These are phyloP conservation scores for Polietes domitor DNA, from an alignment of 2,888 invertebrate species.

Conservation along the genomic window DNA sequence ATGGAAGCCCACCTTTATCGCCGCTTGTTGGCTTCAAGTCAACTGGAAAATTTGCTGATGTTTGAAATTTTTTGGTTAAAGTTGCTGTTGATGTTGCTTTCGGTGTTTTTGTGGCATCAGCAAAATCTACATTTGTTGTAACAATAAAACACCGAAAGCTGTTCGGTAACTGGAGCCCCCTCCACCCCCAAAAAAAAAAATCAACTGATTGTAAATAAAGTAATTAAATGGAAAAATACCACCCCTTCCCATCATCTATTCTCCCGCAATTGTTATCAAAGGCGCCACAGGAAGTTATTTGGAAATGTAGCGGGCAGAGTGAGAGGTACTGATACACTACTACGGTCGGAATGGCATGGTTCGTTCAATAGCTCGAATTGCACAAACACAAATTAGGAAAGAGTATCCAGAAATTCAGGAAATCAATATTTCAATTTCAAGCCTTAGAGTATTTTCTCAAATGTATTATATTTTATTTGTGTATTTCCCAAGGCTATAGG, in stretches of 20 bases:
- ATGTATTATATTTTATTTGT: too few species aligned
- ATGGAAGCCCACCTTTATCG: neutral
- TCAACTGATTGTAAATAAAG: neutral
- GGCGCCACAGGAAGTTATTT: neutral
- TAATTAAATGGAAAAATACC: constrained; percentile 10
- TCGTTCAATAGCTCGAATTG: neutral
- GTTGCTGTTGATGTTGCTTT: neutral
- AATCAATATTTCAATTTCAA: too few species aligned
- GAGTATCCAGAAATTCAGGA: too few species aligned
- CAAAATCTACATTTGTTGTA: neutral
- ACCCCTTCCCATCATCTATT: neutral
- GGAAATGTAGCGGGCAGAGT: neutral
- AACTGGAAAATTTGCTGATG: constrained; percentile 43
- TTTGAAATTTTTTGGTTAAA: constrained; percentile 1
- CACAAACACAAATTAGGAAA: too few species aligned
- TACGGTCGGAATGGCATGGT: neutral
- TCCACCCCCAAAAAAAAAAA: neutral
- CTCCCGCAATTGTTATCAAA: neutral
- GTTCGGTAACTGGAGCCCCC: neutral
- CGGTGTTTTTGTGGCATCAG: neutral
- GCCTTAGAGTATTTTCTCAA: too few species aligned
- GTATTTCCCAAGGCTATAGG: too few species aligned
- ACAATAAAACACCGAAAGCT: constrained; percentile 10
- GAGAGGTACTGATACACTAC: neutral
- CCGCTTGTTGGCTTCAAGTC: constrained; percentile 3